Evolutionary conservation across 2,888 invertebrate species (phyloP), one percentile per base, ranked within the genome.

Genomic region (Corbicula japonica): DNA sequence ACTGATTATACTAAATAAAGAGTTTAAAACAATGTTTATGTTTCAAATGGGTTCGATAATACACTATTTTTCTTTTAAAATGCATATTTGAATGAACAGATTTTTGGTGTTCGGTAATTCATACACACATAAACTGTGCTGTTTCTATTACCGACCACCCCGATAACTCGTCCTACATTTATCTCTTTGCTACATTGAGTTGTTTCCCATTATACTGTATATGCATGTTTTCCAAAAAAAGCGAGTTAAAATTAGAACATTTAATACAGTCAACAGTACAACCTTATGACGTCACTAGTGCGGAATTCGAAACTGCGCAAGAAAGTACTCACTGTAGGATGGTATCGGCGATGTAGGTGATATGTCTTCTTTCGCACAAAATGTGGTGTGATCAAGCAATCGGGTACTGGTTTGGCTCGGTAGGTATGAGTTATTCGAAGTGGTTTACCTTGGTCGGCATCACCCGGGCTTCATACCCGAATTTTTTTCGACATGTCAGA

Each of bases 121-220:
- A n/a, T n/a, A 23, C 8, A n/a, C 48, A 48, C 48, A 48, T n/a
- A 48, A 48, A 12, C 21, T 48, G 18, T 48, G n/a, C n/a, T 48
- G 48, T 48, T 48, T 48, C n/a, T 48, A 48, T n/a, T 48, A n/a
- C 48, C 48, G 48, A 48, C n/a, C n/a, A 48, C 48, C 18, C 48
- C 18, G 48, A n/a, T 48, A 48, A 48, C 48, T 48, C 48, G 18
- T 18, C n/a, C 21, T n/a, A 12, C 18, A n/a, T 48, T 48, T 5
- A 48, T 12, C 18, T 6, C 5, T n/a, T 18, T 23, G 18, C n/a
- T n/a, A n/a, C 21, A 18, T n/a, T 18, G 48, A 48, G n/a, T 48
- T 48, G 48, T 48, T 48, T 48, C 48, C 48, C 48, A 23, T 48
- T 48, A 23, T 48, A n/a, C n/a, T n/a, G n/a, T n/a, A n/a, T 48